Conservation (phyloP, 2,888 invertebrate genomes). For the Drosophila anomalata region DNA sequence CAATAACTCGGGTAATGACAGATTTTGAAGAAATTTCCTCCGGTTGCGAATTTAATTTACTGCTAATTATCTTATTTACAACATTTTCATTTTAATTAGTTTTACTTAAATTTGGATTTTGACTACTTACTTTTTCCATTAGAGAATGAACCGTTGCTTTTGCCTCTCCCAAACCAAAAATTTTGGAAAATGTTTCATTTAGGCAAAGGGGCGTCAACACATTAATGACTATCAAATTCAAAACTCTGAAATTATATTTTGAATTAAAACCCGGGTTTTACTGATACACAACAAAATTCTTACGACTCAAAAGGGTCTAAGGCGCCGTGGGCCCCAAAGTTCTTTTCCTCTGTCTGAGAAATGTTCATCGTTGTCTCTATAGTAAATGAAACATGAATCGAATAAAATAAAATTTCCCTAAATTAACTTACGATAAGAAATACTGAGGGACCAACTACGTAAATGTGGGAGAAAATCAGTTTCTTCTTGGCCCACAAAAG, state of each 20-base stretch:
- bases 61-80: too few relatives aligned
- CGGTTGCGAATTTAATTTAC: too few relatives aligned
- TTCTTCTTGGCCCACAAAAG: conserved; percentile 37
- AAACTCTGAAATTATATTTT: background rate
- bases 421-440: conserved; percentile 61
- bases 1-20: conserved; percentile 63
- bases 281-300: background rate
- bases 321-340: background rate
- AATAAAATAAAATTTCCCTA: background rate
- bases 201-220: background rate
- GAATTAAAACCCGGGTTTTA: background rate
- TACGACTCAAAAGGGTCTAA: conserved; percentile 15
- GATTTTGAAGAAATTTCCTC: background rate
- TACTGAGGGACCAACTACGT: conserved; percentile 58
- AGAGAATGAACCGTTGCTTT: background rate
- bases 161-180: background rate
- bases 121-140: conserved; percentile 3
- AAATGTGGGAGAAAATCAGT: conserved; percentile 38
- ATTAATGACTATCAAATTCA: background rate
- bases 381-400: background rate
- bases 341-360: conserved; percentile 4
- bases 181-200: background rate
- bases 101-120: too few relatives aligned
- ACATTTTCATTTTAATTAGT: too few relatives aligned
- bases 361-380: conserved; percentile 32